A percentile compares a stretch with the other conserved stretches of the same genome.
Evolutionary conservation across 2,888 invertebrate species (phyloP).

Genomic region (Eupeodes luniger): DNA sequence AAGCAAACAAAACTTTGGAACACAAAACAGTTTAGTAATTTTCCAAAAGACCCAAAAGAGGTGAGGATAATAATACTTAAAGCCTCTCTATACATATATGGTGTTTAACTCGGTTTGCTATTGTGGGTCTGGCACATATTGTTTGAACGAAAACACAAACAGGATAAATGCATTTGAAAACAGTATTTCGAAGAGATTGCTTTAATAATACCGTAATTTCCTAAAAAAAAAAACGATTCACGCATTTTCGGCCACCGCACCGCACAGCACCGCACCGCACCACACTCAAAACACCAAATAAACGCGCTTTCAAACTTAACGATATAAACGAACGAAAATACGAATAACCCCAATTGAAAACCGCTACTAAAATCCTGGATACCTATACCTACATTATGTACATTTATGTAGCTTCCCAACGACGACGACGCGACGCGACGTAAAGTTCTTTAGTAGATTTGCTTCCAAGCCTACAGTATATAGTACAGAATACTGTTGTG

Average conservation of each 20-base stretch:
- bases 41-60: neutral
- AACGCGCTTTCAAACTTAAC: slow-evolving; percentile 16
- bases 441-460: neutral
- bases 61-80: neutral
- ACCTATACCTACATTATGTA: too few species aligned
- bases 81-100: neutral
- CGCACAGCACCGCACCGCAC: slow-evolving; percentile 8
- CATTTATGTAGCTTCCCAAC: too few species aligned
- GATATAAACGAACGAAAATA: slow-evolving; percentile 7
- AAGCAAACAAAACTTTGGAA: neutral
- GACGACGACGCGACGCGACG: too few species aligned
- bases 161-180: slow-evolving; percentile 48
- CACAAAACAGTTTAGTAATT: neutral
- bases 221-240: slow-evolving; percentile 53
- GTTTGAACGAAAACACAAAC: slow-evolving; percentile 32
- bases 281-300: slow-evolving; percentile 40
- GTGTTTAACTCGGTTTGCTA: neutral
- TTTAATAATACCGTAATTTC: slow-evolving; percentile 67
- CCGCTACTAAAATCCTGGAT: slow-evolving; percentile 2
- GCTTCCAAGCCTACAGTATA: neutral
- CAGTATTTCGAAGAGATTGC: slow-evolving; percentile 55
- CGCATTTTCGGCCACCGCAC: slow-evolving; percentile 53
- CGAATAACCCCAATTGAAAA: slow-evolving; percentile 12
- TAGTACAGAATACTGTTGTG: neutral
- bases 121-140: neutral